Base-by-base conservation (phyloP, 1,140 invertebrate species). In the Stegodyphus dumicola region DNA sequence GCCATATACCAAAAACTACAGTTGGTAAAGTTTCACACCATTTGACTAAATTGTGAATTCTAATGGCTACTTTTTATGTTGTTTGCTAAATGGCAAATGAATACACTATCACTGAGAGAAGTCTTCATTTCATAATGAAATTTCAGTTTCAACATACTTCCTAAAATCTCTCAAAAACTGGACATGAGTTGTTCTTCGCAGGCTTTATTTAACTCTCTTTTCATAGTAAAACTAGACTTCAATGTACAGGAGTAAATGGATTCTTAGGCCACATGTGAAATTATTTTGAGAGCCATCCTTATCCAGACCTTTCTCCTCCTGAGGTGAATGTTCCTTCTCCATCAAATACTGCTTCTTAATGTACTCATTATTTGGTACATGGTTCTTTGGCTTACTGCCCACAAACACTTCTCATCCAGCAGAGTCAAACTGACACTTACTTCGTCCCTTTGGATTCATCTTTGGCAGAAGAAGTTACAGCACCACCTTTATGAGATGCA, bases 41-140 rank as follows among this genome's bases (percentile, higher is more conserved):
- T 33, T 33, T 33, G 33, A 33, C 33, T 33, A 3, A 33, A 33
- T 33, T 33, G 33, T 33, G 33, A 33, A 33, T 33, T 33, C 3
- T 33, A 33, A 33, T 3, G 3, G 33, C 33, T 33, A 3, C 33
- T 33, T 88, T 94, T 93, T 85, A 98, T 95, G 90, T 97, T 95
- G 90, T 98, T 98, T 54, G 96, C 96, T 85, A 98, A 92, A 91
- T 98, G 97, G 90, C 97, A 98, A 10, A 98, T 91, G 77, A 98
- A 95, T 51, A 98, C 96, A 54, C 97, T 97, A 90, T 98, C 97
- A 54, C 94, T 94, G 74, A 98, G 90, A 65, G 95, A 95, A 69
- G 95, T 93, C n/a, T 95, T 93, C 85, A 98, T 91, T 90, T 98
- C 95, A 88, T 95, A 94, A 0, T 96, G 96, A 66, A 98, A 91